Evolutionary conservation across 1,140 invertebrate genomes (phyloP).

Genomic region (Hirudo medicinalis): DNA sequence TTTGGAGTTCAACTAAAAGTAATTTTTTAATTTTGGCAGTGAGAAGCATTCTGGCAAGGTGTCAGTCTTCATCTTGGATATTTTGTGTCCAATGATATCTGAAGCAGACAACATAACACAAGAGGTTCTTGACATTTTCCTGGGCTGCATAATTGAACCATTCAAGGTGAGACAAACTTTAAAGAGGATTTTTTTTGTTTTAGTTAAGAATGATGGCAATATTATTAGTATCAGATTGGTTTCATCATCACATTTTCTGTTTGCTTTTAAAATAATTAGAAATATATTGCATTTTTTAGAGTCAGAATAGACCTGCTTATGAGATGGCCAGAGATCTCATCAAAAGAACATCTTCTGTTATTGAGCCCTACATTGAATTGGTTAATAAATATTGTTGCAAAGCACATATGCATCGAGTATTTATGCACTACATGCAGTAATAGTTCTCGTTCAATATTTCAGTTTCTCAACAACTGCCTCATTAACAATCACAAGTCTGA

Average conservation of each 20-base stretch:
- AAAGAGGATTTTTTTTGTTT: background rate
- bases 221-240: background rate
- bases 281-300: slow-evolving; percentile 32
- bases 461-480: slow-evolving; percentile 90
- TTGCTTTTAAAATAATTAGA: background rate
- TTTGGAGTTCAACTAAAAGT: background rate
- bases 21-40: slow-evolving; percentile 44
- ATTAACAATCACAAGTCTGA: slow-evolving; percentile 62
- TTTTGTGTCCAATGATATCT: slow-evolving; percentile 78
- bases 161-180: slow-evolving; percentile 51
- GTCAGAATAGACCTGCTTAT: slow-evolving; percentile 76
- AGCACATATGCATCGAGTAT: background rate
- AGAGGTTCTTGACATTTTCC: slow-evolving; percentile 79
- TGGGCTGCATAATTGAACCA: slow-evolving; percentile 90
- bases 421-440: slow-evolving; percentile 7
- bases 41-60: slow-evolving; percentile 90
- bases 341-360: slow-evolving; percentile 71
- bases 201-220: background rate
- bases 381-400: slow-evolving; percentile 47
- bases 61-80: slow-evolving; percentile 88
- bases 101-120: slow-evolving; percentile 89
- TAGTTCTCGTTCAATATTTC: slow-evolving; percentile 29
- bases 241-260: background rate
- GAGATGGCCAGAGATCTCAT: slow-evolving; percentile 78
- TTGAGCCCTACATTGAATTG: slow-evolving; percentile 84